Base-by-base conservation (phyloP, 2,113 vertebrate species). In the Sapayoa aenigma region DNA sequence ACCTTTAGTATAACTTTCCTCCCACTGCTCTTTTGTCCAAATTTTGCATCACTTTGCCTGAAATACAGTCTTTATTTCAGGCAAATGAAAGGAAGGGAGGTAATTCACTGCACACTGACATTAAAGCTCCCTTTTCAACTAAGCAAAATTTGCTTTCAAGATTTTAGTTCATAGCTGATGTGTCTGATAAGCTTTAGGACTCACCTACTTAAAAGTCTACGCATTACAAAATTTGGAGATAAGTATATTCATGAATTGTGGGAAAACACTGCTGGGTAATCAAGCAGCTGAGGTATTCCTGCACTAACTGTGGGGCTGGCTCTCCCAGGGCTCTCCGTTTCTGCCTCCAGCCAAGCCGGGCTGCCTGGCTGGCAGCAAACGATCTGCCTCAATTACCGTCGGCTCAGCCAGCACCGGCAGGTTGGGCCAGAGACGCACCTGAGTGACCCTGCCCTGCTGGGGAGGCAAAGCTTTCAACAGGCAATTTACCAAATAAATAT, bases 181-280 rank as follows among this genome's bases (percentile, higher is more conserved):
- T 5, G 44, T 47, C 46, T 74, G 90, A 95, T 95, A 95, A 92
- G 58, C 74, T 84, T 90, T 92, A 93, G 87, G 87, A 84, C 44
- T 72, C 74, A 35, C 66, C 58, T 84, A 14, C 80, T 96, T 94
- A 60, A 44, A 96, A 94, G 82, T 46, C 90, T 47, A 5, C 56
- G 9, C 12, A 37, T 59, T 56, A 39, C 71, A 68, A 68, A 82
- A 46, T 86, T 63, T 15, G 27, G 62, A 92, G 87, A 78, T 79
- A 85, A 95, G 67, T 11, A 27, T 31, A 50, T 79, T 73, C 65
- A 67, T 71, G 68, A 63, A 49, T 49, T 77, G 90, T 86, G 83
- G 83, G 88, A 94, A 93, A 86, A 24, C 14, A 21, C 59, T 71
- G 65, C 49, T 5, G 41, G 52, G 84, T 69, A 66, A 92, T 72